A percentile compares a stretch with the other conserved stretches of the same genome.
These are phyloP conservation scores for Accipiter cooperii DNA, from an alignment of 2,113 vertebrate genomes.

Conservation along the genomic window DNA sequence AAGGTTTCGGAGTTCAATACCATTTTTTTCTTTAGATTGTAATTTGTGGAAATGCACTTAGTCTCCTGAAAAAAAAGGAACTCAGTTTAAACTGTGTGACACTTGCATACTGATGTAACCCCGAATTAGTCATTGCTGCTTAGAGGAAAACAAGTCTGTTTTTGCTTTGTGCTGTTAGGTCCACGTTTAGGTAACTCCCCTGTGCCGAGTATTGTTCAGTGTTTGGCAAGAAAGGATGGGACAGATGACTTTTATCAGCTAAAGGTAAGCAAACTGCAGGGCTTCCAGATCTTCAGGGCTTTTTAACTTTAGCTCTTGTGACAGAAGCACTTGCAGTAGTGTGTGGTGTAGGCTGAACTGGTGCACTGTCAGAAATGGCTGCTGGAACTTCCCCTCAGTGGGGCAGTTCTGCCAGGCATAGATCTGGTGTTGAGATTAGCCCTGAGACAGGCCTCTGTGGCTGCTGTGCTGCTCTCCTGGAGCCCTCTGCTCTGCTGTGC, in stretches of 20 bases:
- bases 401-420: background rate
- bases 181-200: constrained; percentile 97
- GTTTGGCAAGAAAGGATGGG: constrained; percentile 96
- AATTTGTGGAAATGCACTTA: background rate
- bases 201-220: constrained; percentile 97
- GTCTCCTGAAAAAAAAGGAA: background rate
- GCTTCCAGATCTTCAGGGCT: background rate
- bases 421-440: background rate
- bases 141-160: constrained; percentile 33
- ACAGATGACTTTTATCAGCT: constrained; percentile 99
- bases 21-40: background rate
- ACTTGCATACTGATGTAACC: background rate
- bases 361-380: background rate
- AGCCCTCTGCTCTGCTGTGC: background rate
- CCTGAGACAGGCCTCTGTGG: background rate
- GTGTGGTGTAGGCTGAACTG: background rate
- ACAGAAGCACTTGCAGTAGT: background rate
- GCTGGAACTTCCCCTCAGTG: background rate
- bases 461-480: background rate
- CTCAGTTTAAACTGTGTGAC: background rate
- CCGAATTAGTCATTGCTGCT: background rate
- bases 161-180: constrained; percentile 74
- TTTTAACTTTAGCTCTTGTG: background rate
- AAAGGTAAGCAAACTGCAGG: constrained; percentile 80
- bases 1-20: background rate